Evolutionary conservation across 2,888 invertebrate species (phyloP).

Genomic region (Plebejus argus): DNA sequence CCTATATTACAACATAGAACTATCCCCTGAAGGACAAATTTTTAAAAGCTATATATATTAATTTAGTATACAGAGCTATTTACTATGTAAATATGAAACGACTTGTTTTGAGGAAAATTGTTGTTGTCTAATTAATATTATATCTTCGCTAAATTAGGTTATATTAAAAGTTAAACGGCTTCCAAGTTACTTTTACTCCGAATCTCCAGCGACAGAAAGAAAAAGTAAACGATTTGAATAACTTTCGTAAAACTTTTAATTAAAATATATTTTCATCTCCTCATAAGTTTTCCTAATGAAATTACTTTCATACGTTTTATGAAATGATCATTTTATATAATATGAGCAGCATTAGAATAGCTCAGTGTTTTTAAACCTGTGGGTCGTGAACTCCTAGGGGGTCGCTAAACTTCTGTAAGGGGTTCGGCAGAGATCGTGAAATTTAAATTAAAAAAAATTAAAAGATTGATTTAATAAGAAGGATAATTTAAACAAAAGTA

Average conservation of each 20-base stretch:
- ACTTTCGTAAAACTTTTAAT: slow-evolving; percentile 25
- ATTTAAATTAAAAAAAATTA: too few relatives aligned
- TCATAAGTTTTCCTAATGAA: background rate
- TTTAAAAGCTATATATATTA: too few relatives aligned
- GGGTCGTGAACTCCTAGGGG: too few relatives aligned
- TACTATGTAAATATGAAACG: too few relatives aligned
- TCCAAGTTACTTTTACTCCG: slow-evolving; percentile 13
- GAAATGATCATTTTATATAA: background rate
- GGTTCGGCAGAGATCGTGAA: too few relatives aligned
- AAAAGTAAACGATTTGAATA: slow-evolving; percentile 3
- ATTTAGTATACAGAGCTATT: too few relatives aligned
- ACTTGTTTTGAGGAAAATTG: background rate
- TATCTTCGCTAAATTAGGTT: background rate
- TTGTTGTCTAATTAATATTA: background rate
- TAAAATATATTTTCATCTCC: slow-evolving; percentile 9
- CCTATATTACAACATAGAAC: too few relatives aligned
- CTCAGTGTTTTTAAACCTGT: too few relatives aligned
- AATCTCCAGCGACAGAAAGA: background rate
- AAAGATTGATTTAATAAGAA: too few relatives aligned
- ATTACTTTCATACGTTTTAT: background rate
- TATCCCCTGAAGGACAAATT: too few relatives aligned
- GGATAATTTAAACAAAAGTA: too few relatives aligned
- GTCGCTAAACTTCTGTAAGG: too few relatives aligned
- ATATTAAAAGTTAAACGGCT: slow-evolving; percentile 19
- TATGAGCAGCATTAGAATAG: background rate